Evolutionary conservation across 2,797 vertebrate species (phyloP).

Genomic region (Pipistrellus pygmaeus): DNA sequence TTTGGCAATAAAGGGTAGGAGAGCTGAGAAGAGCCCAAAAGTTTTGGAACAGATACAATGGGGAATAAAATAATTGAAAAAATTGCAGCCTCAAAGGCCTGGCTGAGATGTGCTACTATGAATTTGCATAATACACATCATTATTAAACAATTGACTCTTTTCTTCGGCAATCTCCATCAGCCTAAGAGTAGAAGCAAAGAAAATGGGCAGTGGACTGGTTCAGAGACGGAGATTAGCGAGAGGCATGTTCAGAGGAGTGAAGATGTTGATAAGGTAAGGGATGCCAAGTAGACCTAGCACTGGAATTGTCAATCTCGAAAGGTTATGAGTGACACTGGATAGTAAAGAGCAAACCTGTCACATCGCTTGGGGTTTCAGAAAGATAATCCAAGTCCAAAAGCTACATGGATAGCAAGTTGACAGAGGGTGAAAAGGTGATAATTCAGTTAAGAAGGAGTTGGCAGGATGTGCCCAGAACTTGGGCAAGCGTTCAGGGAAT

Average conservation of each 20-base stretch:
- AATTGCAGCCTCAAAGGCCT: not conserved
- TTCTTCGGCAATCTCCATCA: not conserved
- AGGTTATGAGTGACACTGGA: slow-evolving; percentile 7
- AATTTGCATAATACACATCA: not conserved
- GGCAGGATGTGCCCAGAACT: not conserved
- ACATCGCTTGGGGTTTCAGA: not conserved
- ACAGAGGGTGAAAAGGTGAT: not conserved
- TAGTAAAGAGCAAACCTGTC: slow-evolving; percentile 37
- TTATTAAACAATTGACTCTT: not conserved
- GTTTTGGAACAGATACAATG: not conserved
- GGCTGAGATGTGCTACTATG: slow-evolving; percentile 14
- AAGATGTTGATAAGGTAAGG: not conserved
- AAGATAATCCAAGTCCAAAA: slow-evolving; percentile 17
- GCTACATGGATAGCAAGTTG: not conserved
- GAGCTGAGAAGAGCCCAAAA: slow-evolving; percentile 2
- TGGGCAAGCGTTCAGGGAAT: slow-evolving; percentile 29
- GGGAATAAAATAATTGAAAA: not conserved
- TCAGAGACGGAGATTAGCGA: not conserved
- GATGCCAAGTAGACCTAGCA: slow-evolving; percentile 4
- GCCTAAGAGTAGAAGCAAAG: slow-evolving; percentile 46
- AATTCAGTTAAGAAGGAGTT: not conserved
- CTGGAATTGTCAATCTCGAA: not conserved
- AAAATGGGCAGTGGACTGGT: not conserved
- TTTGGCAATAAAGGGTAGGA: not conserved
- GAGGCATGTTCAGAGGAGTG: not conserved